Evolutionary conservation across 2,113 vertebrate genomes (phyloP), one percentile per base, ranked within the genome.

Genomic region (Cyphomyrus plagiostoma): DNA sequence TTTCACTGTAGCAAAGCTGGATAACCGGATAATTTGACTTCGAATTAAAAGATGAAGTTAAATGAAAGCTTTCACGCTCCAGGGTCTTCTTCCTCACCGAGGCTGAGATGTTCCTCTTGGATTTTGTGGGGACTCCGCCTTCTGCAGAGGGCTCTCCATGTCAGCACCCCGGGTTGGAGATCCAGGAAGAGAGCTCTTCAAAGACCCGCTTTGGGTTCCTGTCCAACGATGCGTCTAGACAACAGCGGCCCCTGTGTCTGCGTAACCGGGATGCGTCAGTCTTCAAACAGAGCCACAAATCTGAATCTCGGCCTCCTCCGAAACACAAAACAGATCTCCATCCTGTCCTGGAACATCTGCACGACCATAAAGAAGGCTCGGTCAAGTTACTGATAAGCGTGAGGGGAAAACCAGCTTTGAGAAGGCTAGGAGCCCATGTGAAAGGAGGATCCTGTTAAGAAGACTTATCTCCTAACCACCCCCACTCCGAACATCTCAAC

Each of bases 391-490:
- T 94, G 95, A 95, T 95, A 95, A 95, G 94, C 90, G 10, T 11
- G 87, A 0, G 83, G 93, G 93, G 92, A 91, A 90, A 56, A 89
- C 89, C 91, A 88, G 92, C 93, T 94, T 92, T 93, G 90, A 74
- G 92, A 92, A 94, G 91, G 91, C 93, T 91, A 91, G 92, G 91
- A 74, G 84, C 91, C 88, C 93, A 92, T 48, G 90, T 92, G 91
- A 91, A 93, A 93, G 93, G 94, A 95, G 94, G 92, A 92, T 89
- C 91, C 92, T 92, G 92, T 92, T 91, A 91, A 50, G 49, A 90
- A 87, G 88, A 94, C 93, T 95, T 94, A 94, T 95, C 94, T 94
- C 94, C 93, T 93, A 94, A 93, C 94, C 92, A 93, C 93, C 90
- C 93, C 94, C 93, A 91, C 90, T 86, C 92, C 92, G 15, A 45